A percentile compares a stretch with the other conserved stretches of the same genome.
Evolutionary conservation across 2,113 vertebrate species (phyloP).

Genomic region (Oenanthe oenanthe): DNA sequence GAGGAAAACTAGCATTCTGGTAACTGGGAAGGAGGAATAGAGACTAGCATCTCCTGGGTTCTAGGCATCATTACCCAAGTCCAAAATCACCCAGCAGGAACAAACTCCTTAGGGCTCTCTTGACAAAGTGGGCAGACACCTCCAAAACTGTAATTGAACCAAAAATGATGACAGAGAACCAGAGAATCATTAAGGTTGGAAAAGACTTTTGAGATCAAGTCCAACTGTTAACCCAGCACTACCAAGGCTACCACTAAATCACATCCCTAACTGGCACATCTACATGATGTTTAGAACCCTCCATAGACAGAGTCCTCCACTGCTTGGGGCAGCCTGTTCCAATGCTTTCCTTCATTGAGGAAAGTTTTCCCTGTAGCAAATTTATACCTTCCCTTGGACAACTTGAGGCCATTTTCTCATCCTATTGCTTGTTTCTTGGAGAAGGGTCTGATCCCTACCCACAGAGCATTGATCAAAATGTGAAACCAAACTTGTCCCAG

Average conservation of each 20-base stretch:
- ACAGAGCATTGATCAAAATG: not conserved
- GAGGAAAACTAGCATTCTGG: not conserved
- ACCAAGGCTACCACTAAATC: not conserved
- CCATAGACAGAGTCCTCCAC: not conserved
- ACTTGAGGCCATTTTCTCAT: not conserved
- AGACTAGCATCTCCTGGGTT: not conserved
- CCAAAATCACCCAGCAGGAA: not conserved
- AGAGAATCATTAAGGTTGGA: not conserved
- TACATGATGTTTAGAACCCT: not conserved
- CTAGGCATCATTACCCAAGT: not conserved
- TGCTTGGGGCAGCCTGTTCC: not conserved
- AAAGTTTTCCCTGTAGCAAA: not conserved
- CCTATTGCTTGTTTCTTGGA: not conserved
- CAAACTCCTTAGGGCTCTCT: rapidly evolving
- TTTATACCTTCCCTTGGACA: rapidly evolving
- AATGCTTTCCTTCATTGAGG: not conserved
- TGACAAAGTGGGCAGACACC: not conserved
- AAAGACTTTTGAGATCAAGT: not conserved
- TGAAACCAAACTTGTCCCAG: not conserved
- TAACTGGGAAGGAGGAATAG: not conserved
- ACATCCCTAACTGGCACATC: rapidly evolving
- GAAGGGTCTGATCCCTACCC: rapidly evolving
- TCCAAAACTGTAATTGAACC: not conserved
- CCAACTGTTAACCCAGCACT: not conserved
- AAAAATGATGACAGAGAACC: not conserved